A percentile compares a stretch with the other conserved stretches of the same genome.
These are phyloP conservation scores for Bostrychus sinensis DNA, from an alignment of 2,113 vertebrate species.

Conservation along the genomic window DNA sequence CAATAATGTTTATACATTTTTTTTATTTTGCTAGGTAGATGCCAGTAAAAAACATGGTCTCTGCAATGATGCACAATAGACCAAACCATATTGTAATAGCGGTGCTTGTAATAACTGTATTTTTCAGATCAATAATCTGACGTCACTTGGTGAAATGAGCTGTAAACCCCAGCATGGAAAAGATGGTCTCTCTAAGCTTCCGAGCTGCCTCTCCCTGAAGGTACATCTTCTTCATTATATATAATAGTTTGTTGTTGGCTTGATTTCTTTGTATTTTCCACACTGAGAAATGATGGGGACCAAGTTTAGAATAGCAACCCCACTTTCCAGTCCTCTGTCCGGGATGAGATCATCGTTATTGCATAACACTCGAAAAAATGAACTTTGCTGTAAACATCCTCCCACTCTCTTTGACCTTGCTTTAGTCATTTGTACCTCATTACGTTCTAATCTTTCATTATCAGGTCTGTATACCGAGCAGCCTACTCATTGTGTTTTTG, in stretches of 20 bases:
- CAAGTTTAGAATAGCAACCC: neutral
- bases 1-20: too few relatives aligned
- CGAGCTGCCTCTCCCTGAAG: constrained; percentile 60
- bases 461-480: neutral
- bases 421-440: constrained; percentile 17
- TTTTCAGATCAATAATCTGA: constrained; percentile 32
- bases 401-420: constrained; percentile 3
- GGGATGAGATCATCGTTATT: constrained; percentile 43
- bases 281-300: constrained; percentile 2
- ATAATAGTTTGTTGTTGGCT: neutral
- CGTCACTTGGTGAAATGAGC: constrained; percentile 24
- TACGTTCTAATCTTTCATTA: constrained; percentile 15
- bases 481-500: neutral
- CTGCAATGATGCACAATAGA: neutral
- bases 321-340: constrained; percentile 5
- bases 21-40: too few relatives aligned
- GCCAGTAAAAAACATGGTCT: neutral
- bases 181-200: constrained; percentile 59
- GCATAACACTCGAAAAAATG: constrained; percentile 35
- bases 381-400: constrained; percentile 33
- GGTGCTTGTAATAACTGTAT: neutral
- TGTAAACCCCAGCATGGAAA: constrained; percentile 15
- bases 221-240: constrained; percentile 32
- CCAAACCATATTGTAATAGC: neutral
- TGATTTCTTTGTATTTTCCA: neutral